Conservation (phyloP, 1,140 invertebrate genomes). For the Tetragnatha versicolor region DNA sequence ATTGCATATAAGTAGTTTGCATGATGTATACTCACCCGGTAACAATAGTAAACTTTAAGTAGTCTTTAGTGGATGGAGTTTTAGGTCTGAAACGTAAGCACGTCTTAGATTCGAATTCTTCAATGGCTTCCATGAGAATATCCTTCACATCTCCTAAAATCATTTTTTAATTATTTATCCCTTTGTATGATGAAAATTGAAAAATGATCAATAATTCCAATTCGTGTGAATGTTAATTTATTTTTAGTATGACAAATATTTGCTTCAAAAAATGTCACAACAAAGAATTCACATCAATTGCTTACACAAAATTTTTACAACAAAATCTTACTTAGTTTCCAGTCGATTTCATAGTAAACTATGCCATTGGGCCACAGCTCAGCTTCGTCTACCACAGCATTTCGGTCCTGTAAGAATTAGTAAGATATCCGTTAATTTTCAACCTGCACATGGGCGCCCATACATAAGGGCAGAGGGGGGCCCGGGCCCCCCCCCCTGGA, state of each 20-base stretch:
- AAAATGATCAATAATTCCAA: too few relatives aligned
- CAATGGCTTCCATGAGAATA: conserved; percentile 62
- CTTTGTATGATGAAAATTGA: too few relatives aligned
- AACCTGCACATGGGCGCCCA: not conserved
- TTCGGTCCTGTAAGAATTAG: conserved; percentile 23
- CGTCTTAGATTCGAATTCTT: conserved; percentile 69
- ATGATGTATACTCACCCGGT: conserved; percentile 58
- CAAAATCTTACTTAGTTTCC: conserved; percentile 45
- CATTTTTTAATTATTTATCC: too few relatives aligned
- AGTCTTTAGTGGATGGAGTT: conserved; percentile 67
- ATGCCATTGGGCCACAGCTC: conserved; percentile 56
- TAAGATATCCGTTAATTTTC: not conserved
- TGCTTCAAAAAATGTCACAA: too few relatives aligned
- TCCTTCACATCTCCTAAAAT: conserved; percentile 26
- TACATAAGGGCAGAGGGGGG: too few relatives aligned
- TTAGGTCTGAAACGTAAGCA: conserved; percentile 71
- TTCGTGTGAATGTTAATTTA: too few relatives aligned
- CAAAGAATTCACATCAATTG: too few relatives aligned
- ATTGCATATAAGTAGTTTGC: too few relatives aligned
- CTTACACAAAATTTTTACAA: too few relatives aligned
- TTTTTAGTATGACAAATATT: too few relatives aligned
- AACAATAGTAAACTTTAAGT: conserved; percentile 63
- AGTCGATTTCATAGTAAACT: conserved; percentile 56
- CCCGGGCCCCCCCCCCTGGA: too few relatives aligned
- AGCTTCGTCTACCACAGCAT: conserved; percentile 54